phyloP scores from a whole-genome alignment of 2,888 invertebrate species.

The Leptopilina myrica region DNA sequence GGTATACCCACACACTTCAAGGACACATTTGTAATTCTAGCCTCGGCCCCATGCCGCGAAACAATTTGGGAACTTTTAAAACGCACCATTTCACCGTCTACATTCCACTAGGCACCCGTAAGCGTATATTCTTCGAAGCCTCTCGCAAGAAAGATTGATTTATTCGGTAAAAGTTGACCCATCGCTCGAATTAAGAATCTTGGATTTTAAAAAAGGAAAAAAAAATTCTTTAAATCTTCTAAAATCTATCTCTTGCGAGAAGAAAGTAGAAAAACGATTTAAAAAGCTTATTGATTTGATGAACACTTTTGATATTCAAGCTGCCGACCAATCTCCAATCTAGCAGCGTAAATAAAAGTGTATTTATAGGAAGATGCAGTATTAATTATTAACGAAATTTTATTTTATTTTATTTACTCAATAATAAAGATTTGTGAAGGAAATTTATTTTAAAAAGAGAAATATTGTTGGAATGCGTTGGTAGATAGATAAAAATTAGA shows the following conservation, averaged over 20 bases:
- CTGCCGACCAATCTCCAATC: too few relatives aligned
- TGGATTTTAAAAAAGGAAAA: constrained; percentile 39
- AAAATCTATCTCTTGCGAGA: constrained; percentile 46
- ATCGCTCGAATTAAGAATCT: constrained; percentile 58
- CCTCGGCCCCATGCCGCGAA: constrained; percentile 69
- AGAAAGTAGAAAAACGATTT: constrained; percentile 44
- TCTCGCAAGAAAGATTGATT: constrained; percentile 35
- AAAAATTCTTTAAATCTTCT: constrained; percentile 24
- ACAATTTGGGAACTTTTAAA: constrained; percentile 72
- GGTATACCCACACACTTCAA: constrained; percentile 62
- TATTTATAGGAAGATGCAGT: too few relatives aligned
- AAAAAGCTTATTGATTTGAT: constrained; percentile 39
- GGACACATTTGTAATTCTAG: constrained; percentile 74
- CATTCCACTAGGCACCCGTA: constrained; percentile 55
- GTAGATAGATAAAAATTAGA: neutral
- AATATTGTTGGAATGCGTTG: neutral
- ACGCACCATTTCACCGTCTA: constrained; percentile 68
- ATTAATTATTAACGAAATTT: too few relatives aligned
- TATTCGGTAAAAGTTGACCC: constrained; percentile 40
- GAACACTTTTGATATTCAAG: neutral
- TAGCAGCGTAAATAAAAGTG: too few relatives aligned
- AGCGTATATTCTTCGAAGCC: constrained; percentile 34
- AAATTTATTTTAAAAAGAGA: too few relatives aligned
- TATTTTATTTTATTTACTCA: too few relatives aligned
- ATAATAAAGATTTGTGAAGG: too few relatives aligned